A percentile compares a stretch with the other conserved stretches of the same genome.
These are phyloP conservation scores for Antechinus stuartii DNA, from an alignment of 2,113 vertebrate species.

Conservation along the genomic window DNA sequence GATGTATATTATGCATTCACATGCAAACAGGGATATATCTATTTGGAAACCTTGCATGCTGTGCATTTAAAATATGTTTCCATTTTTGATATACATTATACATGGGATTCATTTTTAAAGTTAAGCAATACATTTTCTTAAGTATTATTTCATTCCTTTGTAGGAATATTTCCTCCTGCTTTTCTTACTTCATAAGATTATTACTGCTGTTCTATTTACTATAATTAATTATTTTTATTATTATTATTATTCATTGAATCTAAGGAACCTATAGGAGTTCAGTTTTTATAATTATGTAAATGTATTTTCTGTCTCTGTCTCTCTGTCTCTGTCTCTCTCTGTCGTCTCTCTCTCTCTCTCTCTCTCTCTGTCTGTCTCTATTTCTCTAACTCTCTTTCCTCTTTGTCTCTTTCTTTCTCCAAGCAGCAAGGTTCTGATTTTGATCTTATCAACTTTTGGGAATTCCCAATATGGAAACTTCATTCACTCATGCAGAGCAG, in stretches of 20 bases:
- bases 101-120: neutral
- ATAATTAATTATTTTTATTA: neutral
- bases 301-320: neutral
- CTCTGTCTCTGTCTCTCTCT: neutral
- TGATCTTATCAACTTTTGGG: neutral
- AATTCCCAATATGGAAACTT: neutral
- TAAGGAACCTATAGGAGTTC: neutral
- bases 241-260: neutral
- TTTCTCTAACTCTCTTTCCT: neutral
- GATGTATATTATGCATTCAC: neutral
- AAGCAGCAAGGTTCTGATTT: neutral
- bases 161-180: neutral
- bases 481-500: neutral
- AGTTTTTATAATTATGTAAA: neutral
- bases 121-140: neutral
- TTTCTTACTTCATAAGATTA: neutral
- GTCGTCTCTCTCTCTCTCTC: neutral
- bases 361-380: neutral
- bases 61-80: conserved; percentile 24
- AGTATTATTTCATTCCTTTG: neutral
- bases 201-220: neutral
- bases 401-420: neutral
- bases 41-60: conserved; percentile 38
- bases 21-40: neutral
- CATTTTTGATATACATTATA: conserved; percentile 40